Base-by-base conservation (phyloP, 2,113 vertebrate species). In the Phylloscopus trochiloides region DNA sequence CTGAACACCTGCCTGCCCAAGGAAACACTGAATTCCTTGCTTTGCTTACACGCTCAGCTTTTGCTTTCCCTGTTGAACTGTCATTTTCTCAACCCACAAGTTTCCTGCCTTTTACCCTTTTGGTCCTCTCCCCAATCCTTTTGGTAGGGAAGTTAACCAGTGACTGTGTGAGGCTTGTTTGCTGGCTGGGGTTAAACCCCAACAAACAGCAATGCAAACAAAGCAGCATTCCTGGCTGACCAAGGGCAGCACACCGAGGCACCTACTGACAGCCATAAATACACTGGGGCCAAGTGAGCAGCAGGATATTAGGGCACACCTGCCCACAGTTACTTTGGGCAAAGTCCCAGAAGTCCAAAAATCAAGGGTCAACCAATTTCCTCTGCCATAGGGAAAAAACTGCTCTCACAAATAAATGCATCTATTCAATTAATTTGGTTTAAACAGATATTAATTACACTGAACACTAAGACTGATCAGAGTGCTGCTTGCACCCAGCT, bases 261-360 rank as follows among this genome's bases (percentile, higher is more conserved):
- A 57, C 40, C 28, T 11, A 1, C 40, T 21, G 36, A 66, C 54
- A 79, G 36, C 45, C 40, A 38, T 3, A 45, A 78, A 40, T n/a
- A 45, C 2, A 2, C 10, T 2, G 1, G 45, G 43, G n/a, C 24
- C 7, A 1, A 70, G 32, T 2, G 2, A 87, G 68, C 34, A 65
- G 48, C 40, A 20, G 24, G 52, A 61, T 40, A 29, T 2, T 3
- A 0, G 15, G 8, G n/a, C 52, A 62, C 28, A 51, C 6, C 16
- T 55, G 10, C 36, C 19, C 59, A 17, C 54, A 66, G 52, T 29
- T 19, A 85, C 61, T 43, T 12, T 10, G 25, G 62, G 34, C 61
- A 90, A 80, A 86, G 58, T 32, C 34, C 34, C 43, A 10, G 0
- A 4, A 72, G 61, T 13, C 62, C n/a, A 45, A 92, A 94, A 78